Evolutionary conservation across 2,888 invertebrate species (phyloP), one percentile per base, ranked within the genome.

Genomic region (Kryphioiulus occultus): DNA sequence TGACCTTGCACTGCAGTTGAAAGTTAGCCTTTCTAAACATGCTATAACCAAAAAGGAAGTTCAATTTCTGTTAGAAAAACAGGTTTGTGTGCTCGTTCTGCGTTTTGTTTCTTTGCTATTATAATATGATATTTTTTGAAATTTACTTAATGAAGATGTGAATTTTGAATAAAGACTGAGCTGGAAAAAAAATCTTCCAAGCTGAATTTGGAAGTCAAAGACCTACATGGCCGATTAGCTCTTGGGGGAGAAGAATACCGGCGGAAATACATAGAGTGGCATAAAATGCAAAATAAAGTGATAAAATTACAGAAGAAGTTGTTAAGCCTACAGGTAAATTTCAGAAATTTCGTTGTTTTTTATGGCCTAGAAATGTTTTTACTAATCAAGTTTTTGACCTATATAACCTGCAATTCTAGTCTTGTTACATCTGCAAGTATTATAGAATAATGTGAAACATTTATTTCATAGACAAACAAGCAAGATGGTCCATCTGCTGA

Each of bases 261-360:
- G 68, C 85, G 78, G 22, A 86, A 86, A 32, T 86, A 86, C 39
- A 59, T 86, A 42, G 86, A 86, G 17, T 86, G 86, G 22, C 44
- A 68, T 86, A 59, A 32, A 78, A 19, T 86, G 32, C 86, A 86
- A 68, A 82, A 78, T n/a, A 53, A 42, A 68, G 59, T 59, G 19
- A 12, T 32, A 53, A 86, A 86, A 78, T 78, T 86, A 32, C 30
- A 86, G 68, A 22, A 59, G 30, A 86, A 86, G 15, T 32, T 84
- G 19, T 84, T 22, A 59, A 59, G 10, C 22, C n/a, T 86, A 47
- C n/a, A 86, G 32, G 86, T 86, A 59, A 86, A 83, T 68, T 26
- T 2, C 44, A 26, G n/a, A n/a, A n/a, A n/a, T n/a, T n/a, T 78
- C 78, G 78, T 26, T 85, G 35, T 35, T 26, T 42, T 12, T 42